Conservation (phyloP, 1,140 invertebrate species). For the Helicoverpa zea region DNA sequence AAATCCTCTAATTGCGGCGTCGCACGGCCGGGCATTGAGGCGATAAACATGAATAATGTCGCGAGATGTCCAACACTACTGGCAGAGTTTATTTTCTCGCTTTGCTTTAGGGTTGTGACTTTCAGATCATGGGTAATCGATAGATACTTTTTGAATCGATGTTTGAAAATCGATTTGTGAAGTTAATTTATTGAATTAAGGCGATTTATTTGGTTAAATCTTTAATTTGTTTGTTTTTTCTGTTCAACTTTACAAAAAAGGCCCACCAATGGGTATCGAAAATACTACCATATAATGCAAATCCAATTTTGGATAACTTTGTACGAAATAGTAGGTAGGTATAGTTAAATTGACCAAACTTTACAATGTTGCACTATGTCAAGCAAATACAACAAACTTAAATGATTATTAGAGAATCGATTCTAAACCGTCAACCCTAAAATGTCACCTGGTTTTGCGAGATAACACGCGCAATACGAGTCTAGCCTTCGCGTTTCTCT, state of each 20-base stretch:
- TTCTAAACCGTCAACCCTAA: constrained; percentile 37
- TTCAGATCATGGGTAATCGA: neutral
- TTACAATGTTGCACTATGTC: too few relatives aligned
- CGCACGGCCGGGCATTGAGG: constrained; percentile 54
- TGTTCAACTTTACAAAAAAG: too few relatives aligned
- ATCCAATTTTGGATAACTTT: too few relatives aligned
- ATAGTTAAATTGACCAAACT: too few relatives aligned
- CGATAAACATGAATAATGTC: constrained; percentile 85
- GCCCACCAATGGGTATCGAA: too few relatives aligned
- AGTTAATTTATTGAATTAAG: too few relatives aligned
- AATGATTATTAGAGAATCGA: neutral
- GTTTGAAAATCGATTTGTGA: neutral
- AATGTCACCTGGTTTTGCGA: constrained; percentile 75
- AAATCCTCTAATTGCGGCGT: constrained; percentile 80
- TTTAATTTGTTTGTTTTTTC: too few relatives aligned
- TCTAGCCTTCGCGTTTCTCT: constrained; percentile 37
- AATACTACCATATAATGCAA: too few relatives aligned
- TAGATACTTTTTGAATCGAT: neutral
- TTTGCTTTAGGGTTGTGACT: constrained; percentile 52
- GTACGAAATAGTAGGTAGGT: too few relatives aligned
- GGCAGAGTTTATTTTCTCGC: constrained; percentile 81
- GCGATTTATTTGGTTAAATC: too few relatives aligned
- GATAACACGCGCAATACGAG: constrained; percentile 63
- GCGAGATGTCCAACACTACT: constrained; percentile 76
- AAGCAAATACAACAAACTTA: neutral